A percentile compares a stretch with the other conserved stretches of the same genome.
These are phyloP conservation scores for Bombyx huttoni DNA, from an alignment of 2,888 invertebrate genomes.

Conservation along the genomic window DNA sequence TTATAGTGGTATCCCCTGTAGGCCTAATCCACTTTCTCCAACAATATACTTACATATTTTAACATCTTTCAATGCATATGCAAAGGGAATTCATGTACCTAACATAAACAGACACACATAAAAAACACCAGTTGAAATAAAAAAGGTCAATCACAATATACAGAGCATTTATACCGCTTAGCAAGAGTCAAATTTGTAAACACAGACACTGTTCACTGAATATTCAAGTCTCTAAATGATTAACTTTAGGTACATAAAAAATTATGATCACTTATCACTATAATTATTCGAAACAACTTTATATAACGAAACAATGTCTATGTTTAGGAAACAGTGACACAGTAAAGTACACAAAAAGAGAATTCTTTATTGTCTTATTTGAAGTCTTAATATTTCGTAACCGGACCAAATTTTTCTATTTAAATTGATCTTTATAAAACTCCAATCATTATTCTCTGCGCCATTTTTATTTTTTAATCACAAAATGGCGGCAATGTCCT, in stretches of 20 bases:
- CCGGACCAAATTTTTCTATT: neutral
- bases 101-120: neutral
- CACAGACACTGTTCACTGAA: constrained; percentile 6
- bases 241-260: too few relatives aligned
- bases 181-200: constrained; percentile 1
- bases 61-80: too few relatives aligned
- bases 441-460: neutral
- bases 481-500: neutral
- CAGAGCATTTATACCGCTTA: too few relatives aligned
- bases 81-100: neutral
- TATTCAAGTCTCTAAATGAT: too few relatives aligned
- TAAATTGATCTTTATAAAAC: neutral
- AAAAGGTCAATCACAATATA: too few relatives aligned
- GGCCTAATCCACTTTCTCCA: constrained; percentile 22
- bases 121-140: too few relatives aligned
- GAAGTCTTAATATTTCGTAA: neutral
- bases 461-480: neutral
- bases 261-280: too few relatives aligned
- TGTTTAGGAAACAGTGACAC: neutral
- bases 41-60: neutral
- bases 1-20: constrained; percentile 29
- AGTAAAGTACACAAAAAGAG: neutral
- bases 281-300: too few relatives aligned
- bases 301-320: neutral
- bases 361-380: neutral